Conservation (phyloP, 2,113 vertebrate species). For the Dinomys branickii region DNA sequence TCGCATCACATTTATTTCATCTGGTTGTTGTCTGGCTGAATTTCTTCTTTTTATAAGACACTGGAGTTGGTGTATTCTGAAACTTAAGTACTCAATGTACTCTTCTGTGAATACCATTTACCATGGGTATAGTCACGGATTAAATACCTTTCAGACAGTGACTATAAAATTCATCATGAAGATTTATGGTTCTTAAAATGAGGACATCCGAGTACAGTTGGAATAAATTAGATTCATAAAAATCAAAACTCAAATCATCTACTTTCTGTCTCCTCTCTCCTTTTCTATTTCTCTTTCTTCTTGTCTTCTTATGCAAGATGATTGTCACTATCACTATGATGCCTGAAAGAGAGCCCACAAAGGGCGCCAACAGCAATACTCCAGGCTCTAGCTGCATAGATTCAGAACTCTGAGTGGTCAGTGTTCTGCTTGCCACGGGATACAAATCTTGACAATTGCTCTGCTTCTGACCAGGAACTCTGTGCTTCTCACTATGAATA, state of each 20-base stretch:
- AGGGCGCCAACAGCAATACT: not conserved
- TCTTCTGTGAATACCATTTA: not conserved
- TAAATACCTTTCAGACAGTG: not conserved
- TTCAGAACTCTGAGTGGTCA: not conserved
- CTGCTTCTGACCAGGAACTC: not conserved
- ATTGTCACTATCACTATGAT: not conserved
- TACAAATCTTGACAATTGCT: not conserved
- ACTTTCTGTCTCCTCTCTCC: not conserved
- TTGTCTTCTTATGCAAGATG: not conserved
- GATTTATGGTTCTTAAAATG: not conserved
- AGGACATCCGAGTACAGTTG: not conserved
- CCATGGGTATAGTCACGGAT: not conserved
- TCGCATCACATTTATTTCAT: not conserved
- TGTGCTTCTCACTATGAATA: not conserved
- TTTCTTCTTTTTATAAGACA: not conserved
- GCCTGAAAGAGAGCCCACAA: not conserved
- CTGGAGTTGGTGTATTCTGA: not conserved
- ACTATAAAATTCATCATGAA: not conserved
- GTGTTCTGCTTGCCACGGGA: not conserved
- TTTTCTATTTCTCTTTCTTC: not conserved
- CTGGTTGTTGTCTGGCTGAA: not conserved
- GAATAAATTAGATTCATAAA: constrained; percentile 6
- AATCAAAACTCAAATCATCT: not conserved
- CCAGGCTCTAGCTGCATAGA: not conserved
- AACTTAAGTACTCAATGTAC: not conserved